Evolutionary conservation across 2,113 vertebrate species (phyloP), one percentile per base, ranked within the genome.

Genomic region (Melanerpes formicivorus): DNA sequence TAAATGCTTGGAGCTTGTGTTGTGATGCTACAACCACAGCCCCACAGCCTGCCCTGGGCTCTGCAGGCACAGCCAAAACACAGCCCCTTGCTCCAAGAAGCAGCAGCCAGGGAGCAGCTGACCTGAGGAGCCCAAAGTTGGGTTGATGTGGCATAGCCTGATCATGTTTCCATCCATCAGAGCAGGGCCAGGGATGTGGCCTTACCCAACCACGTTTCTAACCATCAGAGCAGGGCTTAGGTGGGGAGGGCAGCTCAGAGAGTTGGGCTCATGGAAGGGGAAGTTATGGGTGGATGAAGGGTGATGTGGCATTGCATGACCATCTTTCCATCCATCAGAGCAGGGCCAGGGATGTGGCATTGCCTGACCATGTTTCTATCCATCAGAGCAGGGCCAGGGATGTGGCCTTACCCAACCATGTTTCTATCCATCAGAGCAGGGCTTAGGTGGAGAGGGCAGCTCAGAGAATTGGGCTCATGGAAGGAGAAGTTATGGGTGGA

Each of bases 181-280:
- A 52, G 50, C 50, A 52, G 22, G 16, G 14, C 46, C 18, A 46
- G 46, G 46, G 3, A 32, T 0, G 18, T 67, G 69, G 9, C 7
- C 0, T 48, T 42, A 10, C 26, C 58, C 1, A 1, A 1, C 26
- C 1, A 0, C 3, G 21, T 23, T 46, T 52, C 30, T 7, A 7
- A 23, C 11, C 50, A 23, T 52, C 50, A 52, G 50, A 37, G 37
- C 37, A 37, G 37, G 37, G 37, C 37, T 37, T 37, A 37, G 37
- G 9, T 37, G 37, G 37, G 9, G 37, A 37, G 37, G 37, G 37
- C 37, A 37, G 37, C 37, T 37, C 37, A 37, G 37, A 37, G 37
- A 37, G 37, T 37, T 37, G 37, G 37, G 37, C 37, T 37, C 37
- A 37, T 8, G 37, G 37, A 37, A 37, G 37, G 37, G 37, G 37